phyloP scores from a whole-genome alignment of 2,797 vertebrate genomes.

The Rhynchonycteris naso region DNA sequence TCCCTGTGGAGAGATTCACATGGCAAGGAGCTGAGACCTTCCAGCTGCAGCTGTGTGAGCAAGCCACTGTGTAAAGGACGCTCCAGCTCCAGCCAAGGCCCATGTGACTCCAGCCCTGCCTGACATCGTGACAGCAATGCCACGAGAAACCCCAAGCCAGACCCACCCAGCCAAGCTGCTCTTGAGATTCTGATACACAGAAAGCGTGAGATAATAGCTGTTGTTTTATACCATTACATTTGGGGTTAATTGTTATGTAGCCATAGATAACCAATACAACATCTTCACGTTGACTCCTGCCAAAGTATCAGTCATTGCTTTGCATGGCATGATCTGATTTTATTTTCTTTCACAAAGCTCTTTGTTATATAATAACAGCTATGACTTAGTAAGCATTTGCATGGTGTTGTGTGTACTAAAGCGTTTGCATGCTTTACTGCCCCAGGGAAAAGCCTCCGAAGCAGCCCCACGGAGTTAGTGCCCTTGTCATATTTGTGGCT shows the following conservation, averaged over 20 bases:
- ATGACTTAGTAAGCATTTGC: background rate
- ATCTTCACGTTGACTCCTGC: background rate
- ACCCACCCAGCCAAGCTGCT: background rate
- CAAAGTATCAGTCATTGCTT: background rate
- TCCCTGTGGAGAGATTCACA: too few species aligned
- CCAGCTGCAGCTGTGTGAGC: background rate
- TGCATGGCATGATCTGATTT: background rate
- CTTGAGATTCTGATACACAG: background rate
- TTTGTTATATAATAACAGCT: background rate
- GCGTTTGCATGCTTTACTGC: background rate
- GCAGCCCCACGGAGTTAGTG: rapidly evolving
- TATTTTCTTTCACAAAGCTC: background rate
- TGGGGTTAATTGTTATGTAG: background rate
- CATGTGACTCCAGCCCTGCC: background rate
- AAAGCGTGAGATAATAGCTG: background rate
- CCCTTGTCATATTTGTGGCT: background rate
- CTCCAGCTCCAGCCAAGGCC: background rate
- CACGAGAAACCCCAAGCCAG: background rate
- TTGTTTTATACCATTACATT: background rate
- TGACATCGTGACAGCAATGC: background rate
- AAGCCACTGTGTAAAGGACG: background rate
- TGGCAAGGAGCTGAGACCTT: background rate
- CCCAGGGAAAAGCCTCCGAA: background rate
- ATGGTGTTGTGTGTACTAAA: background rate
- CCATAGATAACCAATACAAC: background rate